These are phyloP conservation scores for Lophius americanus DNA, from an alignment of 2,797 vertebrate species.

Conservation along the genomic window DNA sequence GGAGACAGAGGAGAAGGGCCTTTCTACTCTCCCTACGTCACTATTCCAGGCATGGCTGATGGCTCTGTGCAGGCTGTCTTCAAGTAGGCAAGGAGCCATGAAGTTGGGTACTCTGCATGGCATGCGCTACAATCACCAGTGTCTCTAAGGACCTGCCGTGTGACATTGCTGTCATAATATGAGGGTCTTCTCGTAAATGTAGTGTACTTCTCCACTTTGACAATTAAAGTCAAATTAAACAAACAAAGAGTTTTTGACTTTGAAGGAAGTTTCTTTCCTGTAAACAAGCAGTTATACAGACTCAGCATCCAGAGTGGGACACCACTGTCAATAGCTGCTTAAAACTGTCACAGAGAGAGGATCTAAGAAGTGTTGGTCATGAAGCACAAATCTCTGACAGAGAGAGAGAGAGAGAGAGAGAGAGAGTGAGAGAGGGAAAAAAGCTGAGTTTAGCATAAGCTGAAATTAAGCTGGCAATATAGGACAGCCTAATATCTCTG, in stretches of 20 bases:
- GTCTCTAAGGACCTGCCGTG: conserved; percentile 37
- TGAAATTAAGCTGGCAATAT: conserved; percentile 81
- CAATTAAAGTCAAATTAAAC: conserved; percentile 63
- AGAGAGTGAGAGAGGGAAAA: conserved; percentile 25
- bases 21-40: conserved; percentile 39
- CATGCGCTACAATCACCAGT: conserved; percentile 27
- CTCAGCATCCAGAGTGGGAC: conserved; percentile 66
- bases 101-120: conserved; percentile 42
- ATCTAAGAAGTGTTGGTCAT: conserved; percentile 66
- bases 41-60: conserved; percentile 50
- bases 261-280: conserved; percentile 59
- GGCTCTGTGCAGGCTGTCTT: conserved; percentile 50
- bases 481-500: conserved; percentile 67
- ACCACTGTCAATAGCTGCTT: conserved; percentile 74
- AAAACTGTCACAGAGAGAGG: conserved; percentile 73
- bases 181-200: conserved; percentile 5
- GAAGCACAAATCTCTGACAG: conserved; percentile 67
- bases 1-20: conserved; percentile 60
- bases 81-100: conserved; percentile 55
- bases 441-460: conserved; percentile 76
- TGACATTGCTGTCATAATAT: conserved; percentile 23
- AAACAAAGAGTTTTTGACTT: conserved; percentile 54
- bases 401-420: conserved; percentile 32
- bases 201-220: conserved; percentile 40
- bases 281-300: conserved; percentile 80